Conservation (phyloP, 2,888 invertebrate genomes). For the Luperina nickerlii region DNA sequence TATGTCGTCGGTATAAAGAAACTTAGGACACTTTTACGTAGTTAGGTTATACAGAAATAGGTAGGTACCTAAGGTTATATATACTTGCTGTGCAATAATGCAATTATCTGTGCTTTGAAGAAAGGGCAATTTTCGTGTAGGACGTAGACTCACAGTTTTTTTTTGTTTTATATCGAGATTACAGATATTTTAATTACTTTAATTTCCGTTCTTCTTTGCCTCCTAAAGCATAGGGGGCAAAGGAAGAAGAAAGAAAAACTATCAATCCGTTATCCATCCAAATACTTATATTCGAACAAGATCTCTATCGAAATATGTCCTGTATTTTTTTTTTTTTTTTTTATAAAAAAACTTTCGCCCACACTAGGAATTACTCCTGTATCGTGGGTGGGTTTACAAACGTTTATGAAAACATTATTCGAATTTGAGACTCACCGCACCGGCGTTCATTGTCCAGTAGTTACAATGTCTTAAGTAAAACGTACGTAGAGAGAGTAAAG, state of each 20-base stretch:
- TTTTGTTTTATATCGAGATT: neutral
- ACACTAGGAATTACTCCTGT: too few species aligned
- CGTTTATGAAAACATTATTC: neutral
- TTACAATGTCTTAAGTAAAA: too few species aligned
- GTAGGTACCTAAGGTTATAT: too few species aligned
- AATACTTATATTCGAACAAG: neutral
- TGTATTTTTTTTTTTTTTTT: too few species aligned
- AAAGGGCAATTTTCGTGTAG: neutral
- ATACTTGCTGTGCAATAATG: neutral
- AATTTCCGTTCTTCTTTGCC: neutral
- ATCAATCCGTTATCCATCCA: neutral
- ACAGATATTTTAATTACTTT: neutral
- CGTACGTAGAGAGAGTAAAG: neutral
- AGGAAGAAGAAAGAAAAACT: neutral
- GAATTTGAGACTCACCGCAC: neutral
- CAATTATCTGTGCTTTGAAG: neutral
- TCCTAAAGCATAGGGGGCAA: neutral
- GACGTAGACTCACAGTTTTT: neutral
- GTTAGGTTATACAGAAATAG: neutral
- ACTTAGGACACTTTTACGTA: slow-evolving; percentile 61
- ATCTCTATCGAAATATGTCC: neutral
- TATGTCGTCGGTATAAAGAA: slow-evolving; percentile 71
- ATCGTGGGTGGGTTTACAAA: too few species aligned
- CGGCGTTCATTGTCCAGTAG: neutral
- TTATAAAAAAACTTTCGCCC: too few species aligned